Base-by-base conservation (phyloP, 2,113 vertebrate species). In the Cryptomyrus ogoouensis region DNA sequence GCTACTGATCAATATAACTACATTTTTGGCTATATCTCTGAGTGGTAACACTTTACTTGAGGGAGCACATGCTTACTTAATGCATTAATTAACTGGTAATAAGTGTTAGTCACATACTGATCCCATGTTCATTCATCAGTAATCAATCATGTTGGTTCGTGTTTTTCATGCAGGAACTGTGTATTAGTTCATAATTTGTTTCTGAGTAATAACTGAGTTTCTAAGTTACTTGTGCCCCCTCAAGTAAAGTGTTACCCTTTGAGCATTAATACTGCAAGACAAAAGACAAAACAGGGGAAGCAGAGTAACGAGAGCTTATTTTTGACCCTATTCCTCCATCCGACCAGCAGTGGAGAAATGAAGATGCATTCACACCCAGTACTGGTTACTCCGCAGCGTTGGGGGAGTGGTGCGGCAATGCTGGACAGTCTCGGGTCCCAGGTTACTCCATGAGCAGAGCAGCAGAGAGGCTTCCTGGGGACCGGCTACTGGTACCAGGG, bases 291-390 rank as follows among this genome's bases (percentile, higher is more conserved):
- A 9, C 8, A 84, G 39, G 44, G 19, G 83, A 47, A n/a, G 39
- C 24, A 84, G 21, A 84, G 21, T 47, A 24, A 84, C 3, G 1
- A 47, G 83, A 31, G 19, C 13, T 53, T 46, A 21, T 66, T 39
- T 88, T 80, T 88, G 2, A 19, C 27, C 87, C 35, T 44, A 80
- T 88, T 88, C 52, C 49, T 58, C 66, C 47, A 46, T 52, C 87
- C n/a, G 74, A 39, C 90, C 90, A 88, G 90, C 90, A 90, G 90
- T 39, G 19, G 87, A 83, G 74, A 62, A 88, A 80, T 83, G 39
- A 66, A 31, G 21, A 83, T 2, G 44, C 21, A 53, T 21, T 96
- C 96, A 98, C 7, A 99, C 98, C 97, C 97, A 98, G 42, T 98
- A 98, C n/a, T 98, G 98, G 93, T 90, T 96, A 89, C 56, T 93